Percentiles rank a stretch among this genome's conserved stretches.
Conservation (phyloP, 2,797 vertebrate species). For the Pteropus rufus region DNA sequence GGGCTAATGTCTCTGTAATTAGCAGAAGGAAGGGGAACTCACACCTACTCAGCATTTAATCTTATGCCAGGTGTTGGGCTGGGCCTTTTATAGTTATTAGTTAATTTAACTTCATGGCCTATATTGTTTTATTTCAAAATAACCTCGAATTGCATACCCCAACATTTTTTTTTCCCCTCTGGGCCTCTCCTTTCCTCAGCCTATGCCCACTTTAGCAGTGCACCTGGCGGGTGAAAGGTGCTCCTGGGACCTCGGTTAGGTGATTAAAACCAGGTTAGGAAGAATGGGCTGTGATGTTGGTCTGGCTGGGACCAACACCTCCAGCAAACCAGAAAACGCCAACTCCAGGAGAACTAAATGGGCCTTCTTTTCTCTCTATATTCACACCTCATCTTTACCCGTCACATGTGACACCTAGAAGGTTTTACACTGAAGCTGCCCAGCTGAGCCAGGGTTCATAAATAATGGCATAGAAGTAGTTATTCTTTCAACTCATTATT, state of each 20-base stretch:
- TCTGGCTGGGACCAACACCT: background rate
- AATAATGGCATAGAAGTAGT: background rate
- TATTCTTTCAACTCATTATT: background rate
- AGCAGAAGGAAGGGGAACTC: background rate
- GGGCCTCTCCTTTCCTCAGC: background rate
- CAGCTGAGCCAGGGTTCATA: background rate
- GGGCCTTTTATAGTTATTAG: background rate
- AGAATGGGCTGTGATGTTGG: background rate
- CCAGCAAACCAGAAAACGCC: background rate
- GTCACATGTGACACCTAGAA: background rate
- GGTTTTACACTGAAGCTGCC: background rate
- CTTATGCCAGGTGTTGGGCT: slow-evolving; percentile 3
- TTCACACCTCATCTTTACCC: background rate
- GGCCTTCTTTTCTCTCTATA: background rate
- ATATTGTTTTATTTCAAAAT: slow-evolving; percentile 55
- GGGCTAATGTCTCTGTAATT: background rate
- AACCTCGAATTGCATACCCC: background rate
- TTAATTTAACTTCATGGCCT: slow-evolving; percentile 18
- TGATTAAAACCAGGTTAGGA: slow-evolving; percentile 35
- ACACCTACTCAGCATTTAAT: background rate
- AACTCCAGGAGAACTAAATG: rapidly evolving
- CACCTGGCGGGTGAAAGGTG: slow-evolving; percentile 25
- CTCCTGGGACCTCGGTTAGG: background rate
- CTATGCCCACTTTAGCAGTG: background rate
- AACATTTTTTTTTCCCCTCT: background rate